Percentiles rank a stretch among this genome's conserved stretches.
Evolutionary conservation across 2,113 vertebrate genomes (phyloP).

Genomic region (Synodontis membranacea): DNA sequence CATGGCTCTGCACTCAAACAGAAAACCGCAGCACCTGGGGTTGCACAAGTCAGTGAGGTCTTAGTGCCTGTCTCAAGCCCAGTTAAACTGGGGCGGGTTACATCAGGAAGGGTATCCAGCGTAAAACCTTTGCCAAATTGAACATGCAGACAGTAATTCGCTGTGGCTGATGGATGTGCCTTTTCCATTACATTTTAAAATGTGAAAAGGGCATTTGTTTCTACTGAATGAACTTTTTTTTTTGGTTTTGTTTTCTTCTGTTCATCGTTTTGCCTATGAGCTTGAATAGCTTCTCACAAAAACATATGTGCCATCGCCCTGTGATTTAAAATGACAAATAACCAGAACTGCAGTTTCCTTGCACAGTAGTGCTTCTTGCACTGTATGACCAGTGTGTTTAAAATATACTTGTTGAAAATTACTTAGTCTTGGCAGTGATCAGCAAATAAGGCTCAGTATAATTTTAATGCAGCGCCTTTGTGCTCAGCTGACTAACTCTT

Average conservation of each 20-base stretch:
- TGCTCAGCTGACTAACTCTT: not conserved
- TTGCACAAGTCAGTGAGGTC: too few relatives aligned
- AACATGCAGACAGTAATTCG: too few relatives aligned
- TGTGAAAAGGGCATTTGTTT: not conserved
- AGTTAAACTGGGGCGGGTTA: too few relatives aligned
- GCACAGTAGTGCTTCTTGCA: not conserved
- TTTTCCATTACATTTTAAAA: not conserved
- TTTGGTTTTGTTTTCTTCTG: not conserved
- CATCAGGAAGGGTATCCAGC: too few relatives aligned
- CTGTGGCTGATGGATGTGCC: too few relatives aligned
- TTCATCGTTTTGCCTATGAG: not conserved
- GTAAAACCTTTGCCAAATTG: too few relatives aligned
- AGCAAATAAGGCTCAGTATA: slow-evolving; percentile 5
- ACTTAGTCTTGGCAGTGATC: not conserved
- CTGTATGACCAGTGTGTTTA: not conserved
- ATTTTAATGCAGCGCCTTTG: not conserved
- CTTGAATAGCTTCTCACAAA: not conserved
- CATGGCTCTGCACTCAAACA: too few relatives aligned
- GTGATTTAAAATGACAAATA: not conserved
- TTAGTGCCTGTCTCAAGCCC: too few relatives aligned
- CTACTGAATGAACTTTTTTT: not conserved
- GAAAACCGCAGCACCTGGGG: too few relatives aligned
- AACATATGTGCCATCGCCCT: not conserved
- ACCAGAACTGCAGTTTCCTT: not conserved
- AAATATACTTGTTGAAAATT: not conserved